A percentile compares a stretch with the other conserved stretches of the same genome.
Evolutionary conservation across 2,113 vertebrate genomes (phyloP).

Genomic region (Cinclus mexicanus): DNA sequence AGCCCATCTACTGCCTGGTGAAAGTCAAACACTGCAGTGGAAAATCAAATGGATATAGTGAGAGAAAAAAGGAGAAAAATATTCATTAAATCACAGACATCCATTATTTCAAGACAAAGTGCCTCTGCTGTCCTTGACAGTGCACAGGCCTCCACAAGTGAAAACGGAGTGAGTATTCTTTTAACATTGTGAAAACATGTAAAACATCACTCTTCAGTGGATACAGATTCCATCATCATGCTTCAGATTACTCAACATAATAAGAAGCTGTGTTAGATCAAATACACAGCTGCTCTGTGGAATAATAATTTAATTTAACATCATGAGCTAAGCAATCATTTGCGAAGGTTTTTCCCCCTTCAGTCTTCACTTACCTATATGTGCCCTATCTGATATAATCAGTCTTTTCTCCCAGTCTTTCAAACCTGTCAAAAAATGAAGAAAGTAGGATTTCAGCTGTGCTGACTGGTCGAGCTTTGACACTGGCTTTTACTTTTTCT

Average conservation of each 20-base stretch:
- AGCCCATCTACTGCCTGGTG: slow-evolving; percentile 96
- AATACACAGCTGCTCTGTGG: neutral
- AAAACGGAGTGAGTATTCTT: neutral
- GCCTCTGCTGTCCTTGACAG: neutral
- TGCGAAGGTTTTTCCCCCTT: neutral
- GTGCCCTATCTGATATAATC: slow-evolving; percentile 94
- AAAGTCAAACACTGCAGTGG: slow-evolving; percentile 91
- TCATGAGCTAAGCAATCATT: neutral
- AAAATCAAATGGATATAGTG: neutral
- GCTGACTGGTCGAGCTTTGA: neutral
- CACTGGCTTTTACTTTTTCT: neutral
- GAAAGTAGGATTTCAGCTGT: neutral
- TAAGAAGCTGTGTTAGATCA: neutral
- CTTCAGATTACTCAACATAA: neutral
- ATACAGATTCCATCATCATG: neutral
- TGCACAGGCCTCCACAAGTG: neutral
- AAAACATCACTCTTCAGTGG: neutral
- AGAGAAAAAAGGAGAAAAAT: slow-evolving; percentile 6
- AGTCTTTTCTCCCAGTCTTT: slow-evolving; percentile 97
- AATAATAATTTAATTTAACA: neutral
- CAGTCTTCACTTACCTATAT: slow-evolving; percentile 82
- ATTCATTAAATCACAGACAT: neutral
- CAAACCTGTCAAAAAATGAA: slow-evolving; percentile 78
- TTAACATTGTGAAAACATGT: neutral
- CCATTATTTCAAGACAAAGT: neutral